These are phyloP conservation scores for Zoanthus gigantus DNA, from an alignment of 92 coral and sea anemone species.

Conservation along the genomic window DNA sequence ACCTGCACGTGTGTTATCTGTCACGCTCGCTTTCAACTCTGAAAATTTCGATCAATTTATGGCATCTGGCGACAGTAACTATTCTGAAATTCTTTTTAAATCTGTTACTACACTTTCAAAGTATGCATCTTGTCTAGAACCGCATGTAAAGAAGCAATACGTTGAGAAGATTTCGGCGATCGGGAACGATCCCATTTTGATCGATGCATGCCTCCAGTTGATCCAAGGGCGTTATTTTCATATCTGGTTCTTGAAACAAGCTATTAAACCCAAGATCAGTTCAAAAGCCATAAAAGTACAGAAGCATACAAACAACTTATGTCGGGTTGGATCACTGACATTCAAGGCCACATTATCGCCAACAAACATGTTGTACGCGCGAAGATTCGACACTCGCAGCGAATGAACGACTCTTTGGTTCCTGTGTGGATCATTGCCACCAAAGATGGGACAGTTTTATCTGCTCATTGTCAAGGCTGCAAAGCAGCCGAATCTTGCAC, in stretches of 20 bases:
- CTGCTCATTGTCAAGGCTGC: constrained; percentile 50
- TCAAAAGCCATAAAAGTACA: constrained; percentile 13
- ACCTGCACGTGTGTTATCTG: constrained; percentile 12
- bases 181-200: constrained; percentile 12
- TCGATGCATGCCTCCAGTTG: constrained; percentile 29
- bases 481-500: constrained; percentile 55
- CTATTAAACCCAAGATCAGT: constrained; percentile 15
- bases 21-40: constrained; percentile 17
- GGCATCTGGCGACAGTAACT: background rate
- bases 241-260: constrained; percentile 27
- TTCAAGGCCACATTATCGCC: constrained; percentile 49
- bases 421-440: constrained; percentile 45
- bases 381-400: constrained; percentile 62
- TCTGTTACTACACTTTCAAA: constrained; percentile 25
- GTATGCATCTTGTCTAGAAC: constrained; percentile 17
- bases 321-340: constrained; percentile 53
- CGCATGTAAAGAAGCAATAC: constrained; percentile 24
- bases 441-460: constrained; percentile 44
- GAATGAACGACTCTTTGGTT: constrained; percentile 59
- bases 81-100: background rate
- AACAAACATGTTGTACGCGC: constrained; percentile 45
- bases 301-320: constrained; percentile 21
- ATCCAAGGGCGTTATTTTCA: background rate
- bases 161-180: constrained; percentile 28
- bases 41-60: background rate